Base-by-base conservation (phyloP, 1,140 invertebrate genomes). In the Anthonomus grandis region DNA sequence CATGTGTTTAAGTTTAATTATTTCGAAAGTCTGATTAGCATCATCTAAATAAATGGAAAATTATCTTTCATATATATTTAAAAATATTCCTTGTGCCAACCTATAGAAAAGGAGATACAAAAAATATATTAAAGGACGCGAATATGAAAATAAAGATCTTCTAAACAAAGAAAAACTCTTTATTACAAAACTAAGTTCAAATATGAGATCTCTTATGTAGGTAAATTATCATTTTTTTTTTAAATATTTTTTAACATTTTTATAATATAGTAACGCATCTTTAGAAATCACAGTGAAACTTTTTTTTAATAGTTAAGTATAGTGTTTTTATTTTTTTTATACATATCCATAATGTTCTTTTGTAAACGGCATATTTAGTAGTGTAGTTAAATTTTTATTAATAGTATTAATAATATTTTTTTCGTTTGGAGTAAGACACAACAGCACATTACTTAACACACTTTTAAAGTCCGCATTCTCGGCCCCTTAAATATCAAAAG, bases 211-310 rank as follows among this genome's bases (percentile, higher is more conserved):
- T 71, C 67, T 69, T 71, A 70, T 63, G 70, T 72, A 73, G 70
- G 70, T 71, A 69, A 70, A 65, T 72, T 69, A 65, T 64, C 4
- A 19, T 67, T 69, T 64, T 58, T 67, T 64, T 65, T 67, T 69
- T 65, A 52, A 53, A 62, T 55, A 57, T 61, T 63, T 68, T 67
- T 61, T 64, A 57, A 66, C 45, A 65, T 68, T 66, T 68, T 70
- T 64, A 66, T 72, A 71, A 69, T 71, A 73, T 64, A 70, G 69
- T 70, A 70, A 71, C 68, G 63, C 70, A 70, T 71, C 68, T 63
- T 69, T 69, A 70, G 69, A 71, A 74, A 74, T 74, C 71, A 74
- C 71, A 74, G 71, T 72, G 70, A 74, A 74, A 70, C 65, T 69
- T 71, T 69, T 68, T n/a, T 69, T 59, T 22, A 59, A 59, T 59